Conservation (phyloP, 2,113 vertebrate genomes). For the Acinonyx jubatus region DNA sequence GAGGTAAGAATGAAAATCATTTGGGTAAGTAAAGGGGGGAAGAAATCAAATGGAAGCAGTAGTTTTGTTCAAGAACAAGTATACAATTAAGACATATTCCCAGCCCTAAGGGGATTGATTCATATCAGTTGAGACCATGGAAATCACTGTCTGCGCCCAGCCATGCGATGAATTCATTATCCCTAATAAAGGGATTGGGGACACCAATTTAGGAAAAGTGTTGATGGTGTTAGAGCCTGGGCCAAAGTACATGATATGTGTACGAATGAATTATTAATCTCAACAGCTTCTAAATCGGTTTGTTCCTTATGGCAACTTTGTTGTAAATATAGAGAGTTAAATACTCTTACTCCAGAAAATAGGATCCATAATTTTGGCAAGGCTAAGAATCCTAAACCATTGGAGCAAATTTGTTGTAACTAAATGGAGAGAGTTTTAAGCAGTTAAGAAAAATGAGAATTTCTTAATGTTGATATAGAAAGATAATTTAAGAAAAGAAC, state of each 20-base stretch:
- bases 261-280: slow-evolving; percentile 68
- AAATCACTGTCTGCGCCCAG: slow-evolving; percentile 48
- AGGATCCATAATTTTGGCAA: slow-evolving; percentile 52
- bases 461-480: slow-evolving; percentile 76
- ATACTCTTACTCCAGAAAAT: background rate
- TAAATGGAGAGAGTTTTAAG: slow-evolving; percentile 61
- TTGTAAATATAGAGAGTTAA: background rate
- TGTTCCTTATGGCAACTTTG: slow-evolving; percentile 49
- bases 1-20: slow-evolving; percentile 65
- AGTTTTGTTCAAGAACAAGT: slow-evolving; percentile 51
- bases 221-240: slow-evolving; percentile 41
- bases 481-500: slow-evolving; percentile 77
- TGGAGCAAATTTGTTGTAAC: slow-evolving; percentile 73
- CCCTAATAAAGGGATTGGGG: slow-evolving; percentile 73
- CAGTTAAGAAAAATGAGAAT: slow-evolving; percentile 75
- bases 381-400: slow-evolving; percentile 58
- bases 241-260: slow-evolving; percentile 60
- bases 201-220: slow-evolving; percentile 8
- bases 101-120: background rate
- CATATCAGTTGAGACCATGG: slow-evolving; percentile 45
- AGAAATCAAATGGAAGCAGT: slow-evolving; percentile 44
- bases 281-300: background rate
- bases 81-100: background rate
- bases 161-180: slow-evolving; percentile 74
- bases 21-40: slow-evolving; percentile 12